Conservation (phyloP, 2,797 vertebrate genomes). For the Gastrophryne carolinensis region DNA sequence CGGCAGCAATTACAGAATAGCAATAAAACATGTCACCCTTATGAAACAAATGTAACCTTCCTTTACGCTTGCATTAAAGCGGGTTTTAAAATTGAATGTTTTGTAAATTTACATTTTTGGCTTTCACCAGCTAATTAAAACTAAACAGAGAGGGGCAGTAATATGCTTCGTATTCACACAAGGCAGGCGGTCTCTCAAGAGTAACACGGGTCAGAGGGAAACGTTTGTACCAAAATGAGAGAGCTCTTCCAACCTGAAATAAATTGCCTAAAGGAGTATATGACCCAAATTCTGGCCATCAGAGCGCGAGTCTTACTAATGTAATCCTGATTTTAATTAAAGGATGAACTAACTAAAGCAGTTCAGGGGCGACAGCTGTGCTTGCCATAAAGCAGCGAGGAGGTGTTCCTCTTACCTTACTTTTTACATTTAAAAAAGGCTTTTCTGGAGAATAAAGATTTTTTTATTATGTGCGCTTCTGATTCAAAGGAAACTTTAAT, state of each 20-base stretch:
- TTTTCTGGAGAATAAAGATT: no score
- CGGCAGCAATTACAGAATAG: conserved; percentile 25
- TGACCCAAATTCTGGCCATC: conserved; percentile 36
- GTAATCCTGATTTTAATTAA: conserved; percentile 42
- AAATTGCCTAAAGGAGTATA: conserved; percentile 42
- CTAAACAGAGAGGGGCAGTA: background rate
- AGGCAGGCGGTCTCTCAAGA: conserved; percentile 2
- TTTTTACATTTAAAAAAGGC: no score
- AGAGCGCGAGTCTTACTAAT: conserved; percentile 26
- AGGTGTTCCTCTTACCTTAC: conserved; percentile 5
- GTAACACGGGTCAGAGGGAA: background rate
- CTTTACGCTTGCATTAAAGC: conserved; percentile 36
- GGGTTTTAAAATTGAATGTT: conserved; percentile 20
- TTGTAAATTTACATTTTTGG: conserved; percentile 41
- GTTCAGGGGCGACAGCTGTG: conserved; percentile 20
- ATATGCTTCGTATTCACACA: conserved; percentile 16
- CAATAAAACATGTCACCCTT: conserved; percentile 42
- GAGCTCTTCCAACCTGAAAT: conserved; percentile 32
- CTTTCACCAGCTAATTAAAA: conserved; percentile 28
- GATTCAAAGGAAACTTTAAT: no score
- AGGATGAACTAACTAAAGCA: conserved; percentile 6
- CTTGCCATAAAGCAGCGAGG: conserved; percentile 8
- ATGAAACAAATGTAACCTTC: conserved; percentile 34
- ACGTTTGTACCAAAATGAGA: conserved; percentile 17
- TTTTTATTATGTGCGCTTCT: no score